phyloP scores from a whole-genome alignment of 2,888 invertebrate species.

The Rotaria magnacalcarata region DNA sequence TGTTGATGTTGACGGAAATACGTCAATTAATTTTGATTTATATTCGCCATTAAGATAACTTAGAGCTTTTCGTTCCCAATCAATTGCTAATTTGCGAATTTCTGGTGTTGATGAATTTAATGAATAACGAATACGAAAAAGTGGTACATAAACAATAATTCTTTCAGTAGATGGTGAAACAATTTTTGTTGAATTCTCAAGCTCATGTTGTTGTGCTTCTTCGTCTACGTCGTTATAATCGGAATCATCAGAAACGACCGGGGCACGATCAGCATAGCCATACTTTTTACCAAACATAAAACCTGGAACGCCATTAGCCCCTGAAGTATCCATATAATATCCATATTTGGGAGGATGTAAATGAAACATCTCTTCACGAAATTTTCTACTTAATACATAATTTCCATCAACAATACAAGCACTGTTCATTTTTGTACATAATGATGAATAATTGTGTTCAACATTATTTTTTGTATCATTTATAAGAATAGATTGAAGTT shows the following conservation, averaged over 20 bases:
- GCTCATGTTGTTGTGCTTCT: neutral
- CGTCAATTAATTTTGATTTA: neutral
- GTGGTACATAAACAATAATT: slow-evolving; percentile 4
- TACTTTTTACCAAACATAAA: slow-evolving; percentile 28
- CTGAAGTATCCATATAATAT: neutral
- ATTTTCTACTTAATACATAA: neutral
- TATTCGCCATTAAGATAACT: neutral
- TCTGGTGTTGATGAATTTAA: neutral
- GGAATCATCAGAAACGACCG: neutral
- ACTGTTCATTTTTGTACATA: neutral
- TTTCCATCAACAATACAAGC: slow-evolving; percentile 5
- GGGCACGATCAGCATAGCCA: neutral
- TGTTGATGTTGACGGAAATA: neutral
- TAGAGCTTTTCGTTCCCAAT: neutral
- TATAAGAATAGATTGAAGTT: neutral
- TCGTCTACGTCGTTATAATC: neutral
- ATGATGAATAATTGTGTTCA: neutral
- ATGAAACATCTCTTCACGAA: neutral
- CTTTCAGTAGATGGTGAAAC: neutral
- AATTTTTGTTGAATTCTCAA: neutral
- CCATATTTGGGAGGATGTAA: neutral
- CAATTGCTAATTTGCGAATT: neutral
- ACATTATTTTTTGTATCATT: neutral
- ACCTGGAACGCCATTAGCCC: neutral
- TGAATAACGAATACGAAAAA: slow-evolving; percentile 4